Evolutionary conservation across 1,140 invertebrate genomes (phyloP), one percentile per base, ranked within the genome.

Genomic region (Cydia pomonella): DNA sequence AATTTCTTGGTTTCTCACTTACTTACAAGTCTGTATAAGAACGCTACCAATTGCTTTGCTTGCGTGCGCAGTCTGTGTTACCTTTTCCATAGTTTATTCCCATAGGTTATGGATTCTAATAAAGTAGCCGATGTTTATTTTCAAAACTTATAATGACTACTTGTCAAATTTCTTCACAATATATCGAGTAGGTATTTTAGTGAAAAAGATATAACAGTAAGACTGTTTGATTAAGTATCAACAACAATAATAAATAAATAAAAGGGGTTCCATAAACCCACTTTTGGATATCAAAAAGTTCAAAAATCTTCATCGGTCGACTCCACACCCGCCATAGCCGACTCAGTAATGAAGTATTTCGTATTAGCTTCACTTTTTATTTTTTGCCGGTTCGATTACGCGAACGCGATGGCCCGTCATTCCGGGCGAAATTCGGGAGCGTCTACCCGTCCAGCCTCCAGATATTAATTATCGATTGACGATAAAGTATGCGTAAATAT

Each of bases 341-440:
- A 77, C 74, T 80, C 82, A 75, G 88, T 92, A 93, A 93, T 93
- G 90, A 88, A 91, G 90, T 90, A 92, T 92, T 92, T 92, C 90
- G 89, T 92, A 92, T 93, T 93, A 92, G 90, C 86, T 88, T 92
- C 90, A 92, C 92, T 93, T 92, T 91, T 93, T 87, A 87, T 90
- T 93, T 93, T 93, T 93, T 92, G 91, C 80, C 83, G 80, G 84
- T 87, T 90, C 91, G 90, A 92, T 93, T 93, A 93, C 91, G 81
- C 87, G 91, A 90, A 92, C 89, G 90, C 91, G 90, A 91, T 90
- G 88, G 87, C 87, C 82, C 86, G 87, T 89, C 89, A 87, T 91
- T 89, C 88, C 85, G 79, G 79, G 87, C 88, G 88, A 91, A 93
- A 92, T 93, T 92, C 90, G 90, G 90, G 90, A 92, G 91, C 90